These are phyloP conservation scores for Hypercompe scribonia DNA, from an alignment of 2,888 invertebrate species.

Conservation along the genomic window DNA sequence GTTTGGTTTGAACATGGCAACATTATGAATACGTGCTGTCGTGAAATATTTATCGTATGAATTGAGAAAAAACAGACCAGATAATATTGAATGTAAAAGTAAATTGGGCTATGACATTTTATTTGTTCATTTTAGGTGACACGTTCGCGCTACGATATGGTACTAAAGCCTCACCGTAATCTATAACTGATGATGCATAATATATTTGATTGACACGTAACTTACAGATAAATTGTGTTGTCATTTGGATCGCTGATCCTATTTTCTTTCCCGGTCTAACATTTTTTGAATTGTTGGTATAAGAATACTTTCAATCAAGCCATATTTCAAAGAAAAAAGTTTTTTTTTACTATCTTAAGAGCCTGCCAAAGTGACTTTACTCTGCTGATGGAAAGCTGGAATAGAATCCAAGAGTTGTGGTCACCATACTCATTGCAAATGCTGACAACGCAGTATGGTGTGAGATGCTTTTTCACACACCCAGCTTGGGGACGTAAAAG, in stretches of 20 bases:
- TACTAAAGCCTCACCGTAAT: not conserved
- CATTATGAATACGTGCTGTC: constrained; percentile 78
- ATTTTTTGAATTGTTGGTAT: too few relatives aligned
- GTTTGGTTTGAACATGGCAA: constrained; percentile 76
- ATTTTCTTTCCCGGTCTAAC: too few relatives aligned
- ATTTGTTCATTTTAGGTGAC: not conserved
- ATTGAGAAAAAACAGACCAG: constrained; percentile 66
- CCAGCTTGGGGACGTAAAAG: too few relatives aligned
- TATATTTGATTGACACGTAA: not conserved
- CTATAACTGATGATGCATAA: not conserved
- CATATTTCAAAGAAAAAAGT: not conserved
- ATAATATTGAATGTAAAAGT: constrained; percentile 58
- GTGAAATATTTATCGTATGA: constrained; percentile 74
- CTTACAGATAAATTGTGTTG: not conserved
- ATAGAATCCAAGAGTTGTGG: too few relatives aligned
- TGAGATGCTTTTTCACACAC: too few relatives aligned
- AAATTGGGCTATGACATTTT: constrained; percentile 40
- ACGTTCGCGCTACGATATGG: not conserved
- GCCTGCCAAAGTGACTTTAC: too few relatives aligned
- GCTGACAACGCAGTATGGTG: too few relatives aligned
- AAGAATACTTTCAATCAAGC: not conserved
- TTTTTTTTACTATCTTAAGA: too few relatives aligned
- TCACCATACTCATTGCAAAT: too few relatives aligned
- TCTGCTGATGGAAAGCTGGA: too few relatives aligned
- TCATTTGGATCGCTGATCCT: not conserved